phyloP scores from a whole-genome alignment of 2,113 vertebrate genomes.

The Nyctereutes procyonoides region DNA sequence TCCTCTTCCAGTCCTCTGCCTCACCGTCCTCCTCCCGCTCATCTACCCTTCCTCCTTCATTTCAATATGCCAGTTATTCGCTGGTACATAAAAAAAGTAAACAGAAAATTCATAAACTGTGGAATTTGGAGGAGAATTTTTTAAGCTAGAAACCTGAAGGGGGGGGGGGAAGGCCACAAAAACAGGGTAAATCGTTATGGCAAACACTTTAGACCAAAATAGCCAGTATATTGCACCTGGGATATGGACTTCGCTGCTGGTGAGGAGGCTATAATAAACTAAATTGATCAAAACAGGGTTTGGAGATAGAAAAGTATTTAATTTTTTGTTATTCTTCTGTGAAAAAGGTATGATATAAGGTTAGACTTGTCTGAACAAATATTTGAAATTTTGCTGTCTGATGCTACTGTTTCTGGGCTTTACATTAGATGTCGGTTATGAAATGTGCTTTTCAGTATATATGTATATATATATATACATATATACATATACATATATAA shows the following conservation, averaged over 20 bases:
- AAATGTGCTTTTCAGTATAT: background rate
- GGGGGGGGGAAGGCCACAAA: background rate
- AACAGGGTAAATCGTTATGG: conserved; percentile 31
- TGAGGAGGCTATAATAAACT: conserved; percentile 45
- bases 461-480: background rate
- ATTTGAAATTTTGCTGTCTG: background rate
- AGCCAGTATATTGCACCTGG: background rate
- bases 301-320: conserved; percentile 20
- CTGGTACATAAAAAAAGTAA: conserved; percentile 46
- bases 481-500: background rate
- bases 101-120: conserved; percentile 60
- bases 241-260: background rate
- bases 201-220: conserved; percentile 62
- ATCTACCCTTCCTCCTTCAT: background rate
- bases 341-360: background rate
- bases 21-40: background rate
- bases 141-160: conserved; percentile 35
- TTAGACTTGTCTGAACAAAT: background rate
- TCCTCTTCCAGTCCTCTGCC: accelerated
- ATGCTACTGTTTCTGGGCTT: background rate
- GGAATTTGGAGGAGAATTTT: conserved; percentile 12
- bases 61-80: conserved; percentile 38
- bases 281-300: conserved; percentile 54
- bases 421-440: background rate
- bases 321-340: conserved; percentile 22